Conservation (phyloP, 2,797 vertebrate genomes). For the Galaxias olidus region DNA sequence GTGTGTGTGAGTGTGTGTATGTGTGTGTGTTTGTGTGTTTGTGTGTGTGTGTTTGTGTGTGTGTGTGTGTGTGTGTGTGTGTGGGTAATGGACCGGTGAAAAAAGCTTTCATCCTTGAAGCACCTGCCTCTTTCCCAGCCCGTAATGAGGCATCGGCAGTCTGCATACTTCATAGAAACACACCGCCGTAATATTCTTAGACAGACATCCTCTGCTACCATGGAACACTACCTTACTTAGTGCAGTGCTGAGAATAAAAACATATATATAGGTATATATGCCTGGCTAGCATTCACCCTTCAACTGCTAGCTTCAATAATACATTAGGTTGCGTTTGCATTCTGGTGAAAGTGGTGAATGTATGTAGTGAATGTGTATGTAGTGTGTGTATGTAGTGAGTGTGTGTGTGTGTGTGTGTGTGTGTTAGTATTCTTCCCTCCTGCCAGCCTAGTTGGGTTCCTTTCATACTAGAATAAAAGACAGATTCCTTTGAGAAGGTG, state of each 20-base stretch:
- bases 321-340: not conserved
- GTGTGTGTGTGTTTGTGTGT: conserved; percentile 28
- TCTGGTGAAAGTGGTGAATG: conserved; percentile 11
- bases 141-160: conserved; percentile 71
- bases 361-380: conserved; percentile 28
- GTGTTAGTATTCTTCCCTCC: conserved; percentile 22
- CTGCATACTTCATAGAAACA: conserved; percentile 53
- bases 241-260: no score
- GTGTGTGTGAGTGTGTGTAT: conserved; percentile 7
- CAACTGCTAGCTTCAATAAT: conserved; percentile 23
- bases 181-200: conserved; percentile 54
- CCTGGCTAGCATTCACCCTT: not conserved
- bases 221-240: no score
- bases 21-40: conserved; percentile 16
- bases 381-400: conserved; percentile 31
- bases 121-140: conserved; percentile 69
- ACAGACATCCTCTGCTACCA: not conserved
- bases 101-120: conserved; percentile 66
- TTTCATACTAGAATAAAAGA: conserved; percentile 70
- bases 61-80: conserved; percentile 41
- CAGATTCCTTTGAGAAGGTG: conserved; percentile 69
- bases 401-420: conserved; percentile 33
- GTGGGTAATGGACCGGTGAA: conserved; percentile 59
- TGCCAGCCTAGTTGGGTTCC: conserved; percentile 48
- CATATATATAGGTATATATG: no score